Base-by-base conservation (phyloP, 1,140 invertebrate species). In the Rhyzopertha dominica region DNA sequence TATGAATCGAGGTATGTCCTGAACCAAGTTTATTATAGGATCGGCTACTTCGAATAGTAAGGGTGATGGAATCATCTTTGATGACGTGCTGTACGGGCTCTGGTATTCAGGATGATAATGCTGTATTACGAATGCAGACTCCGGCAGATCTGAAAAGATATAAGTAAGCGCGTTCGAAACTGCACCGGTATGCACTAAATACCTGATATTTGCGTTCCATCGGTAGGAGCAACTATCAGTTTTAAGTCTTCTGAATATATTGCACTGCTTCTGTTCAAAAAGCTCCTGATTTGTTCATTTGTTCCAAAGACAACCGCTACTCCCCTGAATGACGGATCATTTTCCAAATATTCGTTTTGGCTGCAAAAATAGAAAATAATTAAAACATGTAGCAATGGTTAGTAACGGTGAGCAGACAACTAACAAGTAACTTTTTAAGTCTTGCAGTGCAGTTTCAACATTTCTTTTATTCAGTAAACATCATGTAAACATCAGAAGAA, bases 31-130 rank as follows among this genome's bases (percentile, higher is more conserved):
- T 28, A 59, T n/a, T 3, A 65, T 25, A 0, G 54, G 51, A 20
- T 43, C 42, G 2, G 61, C 57, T 5, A 62, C 47, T 14, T 62
- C 58, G 16, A 65, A 56, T 2, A 65, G 37, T 13, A 59, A n/a
- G 17, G 57, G 54, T 19, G 44, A 51, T 13, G 53, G 54, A 9
- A 50, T 43, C 13, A 63, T 51, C 37, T 56, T 60, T 10, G 29
- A 25, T 18, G 31, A 18, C 5, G 25, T 46, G 22, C 51, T 42
- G 12, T 24, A 36, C 17, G 17, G 26, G 7, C n/a, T 23, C 34
- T 18, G 29, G 24, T 10, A 18, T 23, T 37, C 14, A 13, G 30
- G 51, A 12, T 34, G 17, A 19, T 55, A 42, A 9, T 44, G 41
- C 10, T 44, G 52, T n/a, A 65, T 61, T 2, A 63, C 24, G 43